Evolutionary conservation across 1,140 invertebrate genomes (phyloP), one percentile per base, ranked within the genome.

Genomic region (Pollicipes pollicipes): DNA sequence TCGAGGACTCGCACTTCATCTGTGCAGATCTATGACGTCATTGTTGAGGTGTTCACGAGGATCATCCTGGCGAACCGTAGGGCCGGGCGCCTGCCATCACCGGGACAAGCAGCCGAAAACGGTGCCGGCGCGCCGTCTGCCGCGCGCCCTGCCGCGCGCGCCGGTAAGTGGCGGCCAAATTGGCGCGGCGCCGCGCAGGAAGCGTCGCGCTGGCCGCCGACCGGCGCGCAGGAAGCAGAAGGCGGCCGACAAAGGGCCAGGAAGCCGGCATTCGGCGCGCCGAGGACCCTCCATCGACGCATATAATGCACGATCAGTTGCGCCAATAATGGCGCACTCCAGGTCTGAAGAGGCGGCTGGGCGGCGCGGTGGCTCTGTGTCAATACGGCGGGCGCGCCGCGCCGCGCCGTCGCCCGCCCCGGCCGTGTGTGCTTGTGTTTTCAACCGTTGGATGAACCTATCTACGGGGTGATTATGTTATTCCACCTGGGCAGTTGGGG

Each of bases 401-500:
- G 2, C 45, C 6, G 6, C 45, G 45, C 45, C 45, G 45, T 21
- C 45, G 45, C 8, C 10, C 21, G 45, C 45, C 10, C 45, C 45
- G 45, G 13, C 21, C 45, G 45, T 21, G 13, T 58, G 45, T 58
- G 45, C 45, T 58, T 58, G 45, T 58, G 45, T 58, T 58, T 58
- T 58, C 45, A 58, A 58, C 13, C 45, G 45, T 58, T 58, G 45
- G 45, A 58, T 58, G 45, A 21, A 21, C 45, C 45, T 58, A 58
- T 58, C 45, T 58, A 24, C 8, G 45, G 10, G 6, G 13, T 58
- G 45, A 58, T 58, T 58, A 58, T 58, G 45, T 58, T 58, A 58
- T 58, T 58, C 45, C 45, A 58, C 45, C 45, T 58, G 45, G 45
- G 45, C 45, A 58, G 45, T 58, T 58, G 45, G 45, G 45, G 45